A percentile compares a stretch with the other conserved stretches of the same genome.
These are phyloP conservation scores for Carcharodon carcharias DNA, from an alignment of 2,797 vertebrate species.

Conservation along the genomic window DNA sequence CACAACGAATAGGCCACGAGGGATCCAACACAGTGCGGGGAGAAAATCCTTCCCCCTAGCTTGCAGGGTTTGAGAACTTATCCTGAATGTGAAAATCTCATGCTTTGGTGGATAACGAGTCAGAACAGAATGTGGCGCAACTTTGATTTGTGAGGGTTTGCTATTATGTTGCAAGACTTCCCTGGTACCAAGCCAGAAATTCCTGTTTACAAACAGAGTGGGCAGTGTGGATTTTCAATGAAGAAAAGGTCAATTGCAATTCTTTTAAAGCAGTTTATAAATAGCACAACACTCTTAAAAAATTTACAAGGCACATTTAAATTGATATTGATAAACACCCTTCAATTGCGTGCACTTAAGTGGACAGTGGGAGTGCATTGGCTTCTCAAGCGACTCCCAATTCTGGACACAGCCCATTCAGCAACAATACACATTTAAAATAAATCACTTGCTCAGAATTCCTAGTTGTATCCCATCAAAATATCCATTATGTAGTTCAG, in stretches of 20 bases:
- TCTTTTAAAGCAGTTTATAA: neutral
- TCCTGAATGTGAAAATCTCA: neutral
- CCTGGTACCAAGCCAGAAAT: neutral
- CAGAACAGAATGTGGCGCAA: too few relatives aligned
- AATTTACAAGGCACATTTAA: neutral
- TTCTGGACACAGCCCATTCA: neutral
- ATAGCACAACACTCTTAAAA: too few relatives aligned
- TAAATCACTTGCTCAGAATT: conserved; percentile 10
- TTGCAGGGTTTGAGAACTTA: neutral
- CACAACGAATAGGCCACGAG: too few relatives aligned
- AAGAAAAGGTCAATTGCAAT: neutral
- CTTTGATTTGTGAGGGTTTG: neutral
- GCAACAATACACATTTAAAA: neutral
- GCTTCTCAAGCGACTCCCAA: neutral
- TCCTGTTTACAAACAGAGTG: neutral
- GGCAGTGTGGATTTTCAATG: neutral
- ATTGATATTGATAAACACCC: neutral
- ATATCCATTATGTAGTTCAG: neutral
- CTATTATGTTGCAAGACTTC: neutral
- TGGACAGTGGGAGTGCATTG: neutral
- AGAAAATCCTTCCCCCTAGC: neutral
- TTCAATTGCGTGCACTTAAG: neutral
- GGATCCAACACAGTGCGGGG: neutral
- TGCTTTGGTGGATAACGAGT: neutral
- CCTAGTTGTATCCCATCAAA: conserved; percentile 14